These are phyloP conservation scores for Caradrina kadenii DNA, from an alignment of 2,888 invertebrate genomes.

Conservation along the genomic window DNA sequence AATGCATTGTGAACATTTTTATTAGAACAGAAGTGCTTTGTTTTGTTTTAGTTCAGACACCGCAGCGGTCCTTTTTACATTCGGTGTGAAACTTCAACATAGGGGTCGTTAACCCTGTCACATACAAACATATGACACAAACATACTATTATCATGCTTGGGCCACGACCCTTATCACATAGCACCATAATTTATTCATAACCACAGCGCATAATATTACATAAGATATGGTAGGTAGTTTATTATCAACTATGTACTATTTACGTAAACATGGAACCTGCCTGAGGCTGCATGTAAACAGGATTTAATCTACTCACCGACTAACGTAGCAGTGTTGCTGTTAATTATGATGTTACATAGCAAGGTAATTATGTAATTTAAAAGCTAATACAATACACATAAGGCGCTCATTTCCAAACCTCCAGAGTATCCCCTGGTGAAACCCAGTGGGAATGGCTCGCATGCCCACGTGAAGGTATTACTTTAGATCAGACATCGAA, in stretches of 20 bases:
- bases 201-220: not conserved
- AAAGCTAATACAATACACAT: not conserved
- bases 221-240: not conserved
- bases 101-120: not conserved
- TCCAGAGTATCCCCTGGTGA: not conserved
- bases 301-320: not conserved
- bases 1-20: too few relatives aligned
- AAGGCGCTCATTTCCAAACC: not conserved
- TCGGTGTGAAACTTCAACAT: not conserved
- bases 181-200: not conserved
- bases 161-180: not conserved
- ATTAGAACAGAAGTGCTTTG: too few relatives aligned
- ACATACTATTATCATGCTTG: not conserved
- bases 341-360: not conserved
- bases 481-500: too few relatives aligned
- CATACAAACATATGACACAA: not conserved
- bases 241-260: not conserved
- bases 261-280: not conserved
- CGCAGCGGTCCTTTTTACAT: too few relatives aligned
- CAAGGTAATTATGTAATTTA: not conserved
- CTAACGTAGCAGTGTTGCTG: not conserved
- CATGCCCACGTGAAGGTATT: too few relatives aligned
- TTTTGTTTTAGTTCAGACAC: too few relatives aligned
- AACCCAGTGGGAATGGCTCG: too few relatives aligned
- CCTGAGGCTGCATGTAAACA: too few relatives aligned